Percentiles rank a stretch among this genome's conserved stretches.
Evolutionary conservation across 2,888 invertebrate species (phyloP).

Genomic region (Tachina lurida): DNA sequence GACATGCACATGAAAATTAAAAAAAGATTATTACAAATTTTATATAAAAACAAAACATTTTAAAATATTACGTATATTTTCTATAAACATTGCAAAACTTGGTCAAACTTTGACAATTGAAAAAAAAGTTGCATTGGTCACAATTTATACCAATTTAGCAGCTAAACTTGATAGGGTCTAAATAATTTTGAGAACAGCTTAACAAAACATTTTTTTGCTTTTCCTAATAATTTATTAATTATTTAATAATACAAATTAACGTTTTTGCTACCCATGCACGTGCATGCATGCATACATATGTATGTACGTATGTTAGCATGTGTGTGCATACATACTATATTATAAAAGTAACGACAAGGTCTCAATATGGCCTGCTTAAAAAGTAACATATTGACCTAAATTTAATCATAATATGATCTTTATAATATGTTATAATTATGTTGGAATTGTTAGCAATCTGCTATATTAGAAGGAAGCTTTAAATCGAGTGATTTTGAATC

Average conservation of each 20-base stretch:
- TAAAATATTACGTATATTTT: constrained; percentile 7
- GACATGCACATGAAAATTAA: constrained; percentile 69
- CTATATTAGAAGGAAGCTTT: no score
- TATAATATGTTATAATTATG: constrained; percentile 10
- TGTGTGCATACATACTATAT: neutral
- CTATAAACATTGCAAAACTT: constrained; percentile 59
- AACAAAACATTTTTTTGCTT: constrained; percentile 27
- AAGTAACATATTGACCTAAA: constrained; percentile 63
- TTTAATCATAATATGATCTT: neutral
- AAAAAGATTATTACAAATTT: constrained; percentile 18
- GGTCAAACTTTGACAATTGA: constrained; percentile 62
- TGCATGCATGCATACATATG: no score
- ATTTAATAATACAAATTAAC: constrained; percentile 51
- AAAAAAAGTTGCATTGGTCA: constrained; percentile 44
- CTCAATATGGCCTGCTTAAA: constrained; percentile 53
- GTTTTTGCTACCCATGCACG: neutral
- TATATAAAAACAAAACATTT: constrained; percentile 53
- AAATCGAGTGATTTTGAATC: no score
- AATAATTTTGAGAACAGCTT: constrained; percentile 68
- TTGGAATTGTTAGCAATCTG: neutral
- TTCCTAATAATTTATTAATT: constrained; percentile 63
- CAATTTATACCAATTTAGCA: constrained; percentile 58
- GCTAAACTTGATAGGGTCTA: constrained; percentile 67
- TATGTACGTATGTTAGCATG: neutral
- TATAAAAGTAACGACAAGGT: constrained; percentile 47